These are phyloP conservation scores for Leptothorax acervorum DNA, from an alignment of 2,888 invertebrate genomes.

Conservation along the genomic window DNA sequence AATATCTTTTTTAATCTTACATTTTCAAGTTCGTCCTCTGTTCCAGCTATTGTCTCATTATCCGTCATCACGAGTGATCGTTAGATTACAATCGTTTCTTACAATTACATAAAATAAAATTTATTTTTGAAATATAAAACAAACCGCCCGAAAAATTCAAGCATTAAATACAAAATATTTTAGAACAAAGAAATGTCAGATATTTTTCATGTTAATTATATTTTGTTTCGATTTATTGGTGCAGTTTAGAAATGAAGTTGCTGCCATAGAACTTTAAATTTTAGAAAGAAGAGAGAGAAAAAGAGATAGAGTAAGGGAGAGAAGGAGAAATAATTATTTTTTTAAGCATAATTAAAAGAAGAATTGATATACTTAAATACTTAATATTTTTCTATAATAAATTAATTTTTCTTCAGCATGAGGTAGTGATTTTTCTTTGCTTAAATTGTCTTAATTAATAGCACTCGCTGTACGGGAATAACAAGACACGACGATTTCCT, in stretches of 20 bases:
- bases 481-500: constrained; percentile 50
- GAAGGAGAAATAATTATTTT: neutral
- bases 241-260: constrained; percentile 21
- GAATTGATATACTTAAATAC: neutral
- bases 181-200: constrained; percentile 13
- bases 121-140: neutral
- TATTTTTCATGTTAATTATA: constrained; percentile 17
- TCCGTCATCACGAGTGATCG: constrained; percentile 25
- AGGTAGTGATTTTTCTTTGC: neutral
- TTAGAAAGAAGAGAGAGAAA: neutral
- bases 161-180: neutral
- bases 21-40: neutral
- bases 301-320: neutral
- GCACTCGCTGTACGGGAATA: neutral
- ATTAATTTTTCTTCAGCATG: neutral
- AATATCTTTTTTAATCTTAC: constrained; percentile 6
- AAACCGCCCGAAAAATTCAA: neutral
- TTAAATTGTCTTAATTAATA: constrained; percentile 9
- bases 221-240: constrained; percentile 33
- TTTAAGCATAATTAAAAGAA: neutral
- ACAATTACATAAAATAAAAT: neutral
- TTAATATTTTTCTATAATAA: neutral
- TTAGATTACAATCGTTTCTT: neutral
- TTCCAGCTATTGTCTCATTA: neutral
- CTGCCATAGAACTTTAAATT: neutral